phyloP scores from a whole-genome alignment of 1,140 invertebrate genomes.

The Zaprionus vittiger region DNA sequence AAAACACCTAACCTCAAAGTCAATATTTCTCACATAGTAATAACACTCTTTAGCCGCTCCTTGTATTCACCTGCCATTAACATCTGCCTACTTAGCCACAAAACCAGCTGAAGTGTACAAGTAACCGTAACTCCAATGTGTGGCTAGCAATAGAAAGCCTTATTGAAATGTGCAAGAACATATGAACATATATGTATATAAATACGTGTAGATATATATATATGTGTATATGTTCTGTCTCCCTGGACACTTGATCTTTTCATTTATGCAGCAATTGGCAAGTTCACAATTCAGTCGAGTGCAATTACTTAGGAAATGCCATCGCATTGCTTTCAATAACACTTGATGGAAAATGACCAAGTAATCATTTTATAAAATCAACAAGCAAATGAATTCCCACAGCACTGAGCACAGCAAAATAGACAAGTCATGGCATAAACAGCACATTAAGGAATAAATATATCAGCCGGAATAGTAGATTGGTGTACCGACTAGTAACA shows the following conservation, averaged over 20 bases:
- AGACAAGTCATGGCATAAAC: constrained; percentile 63
- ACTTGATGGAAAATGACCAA: constrained; percentile 63
- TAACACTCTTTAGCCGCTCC: neutral
- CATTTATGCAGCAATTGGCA: constrained; percentile 42
- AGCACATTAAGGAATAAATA: constrained; percentile 78
- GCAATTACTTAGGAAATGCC: constrained; percentile 63
- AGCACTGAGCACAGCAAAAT: constrained; percentile 23
- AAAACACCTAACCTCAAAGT: neutral
- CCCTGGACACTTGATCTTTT: constrained; percentile 17
- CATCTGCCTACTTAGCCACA: constrained; percentile 4
- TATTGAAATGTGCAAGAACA: neutral
- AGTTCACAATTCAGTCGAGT: constrained; percentile 66
- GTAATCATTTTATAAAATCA: constrained; percentile 74
- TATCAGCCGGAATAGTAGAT: constrained; percentile 57
- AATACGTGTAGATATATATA: no score
- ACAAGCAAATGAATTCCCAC: constrained; percentile 54
- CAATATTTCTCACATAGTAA: constrained; percentile 1
- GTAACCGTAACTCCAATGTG: neutral
- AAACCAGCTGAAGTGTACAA: constrained; percentile 3
- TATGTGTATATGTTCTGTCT: no score
- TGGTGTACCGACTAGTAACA: neutral
- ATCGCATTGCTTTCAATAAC: constrained; percentile 38
- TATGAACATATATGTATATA: neutral
- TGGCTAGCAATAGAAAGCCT: neutral
- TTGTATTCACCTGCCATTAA: constrained; percentile 8